Base-by-base conservation (phyloP, 2,113 vertebrate species). In the Podilymbus podiceps region DNA sequence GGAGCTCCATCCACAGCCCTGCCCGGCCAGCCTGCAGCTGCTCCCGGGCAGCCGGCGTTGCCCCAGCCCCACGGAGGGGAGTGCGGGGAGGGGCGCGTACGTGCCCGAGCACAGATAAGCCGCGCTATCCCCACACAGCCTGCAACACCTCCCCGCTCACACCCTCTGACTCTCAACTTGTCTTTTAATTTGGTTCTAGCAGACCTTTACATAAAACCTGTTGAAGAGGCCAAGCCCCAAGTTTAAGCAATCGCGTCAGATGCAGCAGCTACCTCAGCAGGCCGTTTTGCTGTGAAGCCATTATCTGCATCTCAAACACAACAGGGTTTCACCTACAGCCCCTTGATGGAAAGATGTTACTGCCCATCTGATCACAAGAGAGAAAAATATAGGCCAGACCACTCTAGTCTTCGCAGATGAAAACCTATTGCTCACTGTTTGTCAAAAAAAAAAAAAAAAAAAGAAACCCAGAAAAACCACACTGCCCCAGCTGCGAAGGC, bases 51-150 rank as follows among this genome's bases (percentile, higher is more conserved):
- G 56, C 1, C 0, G 60, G 64, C 42, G 38, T 58, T 0, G 2
- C 28, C 31, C n/a, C n/a, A n/a, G n/a, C n/a, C n/a, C n/a, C n/a
- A 52, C 0, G 0, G 56, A 47, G 25, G 12, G 49, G 44, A 49
- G 44, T 2, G 20, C 1, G 2, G 38, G 46, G n/a, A 42, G 50
- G 30, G 27, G 25, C 38, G 40, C 0, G 0, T 59, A 55, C 2
- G 1, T 66, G 63, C 50, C 52, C 23, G n/a, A n/a, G 68, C 75
- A 50, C 69, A 60, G 75, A 72, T n/a, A 46, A 71, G 6, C 58
- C 44, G 58, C 53, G 20, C n/a, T 5, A 5, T 50, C 52, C 47
- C 44, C 49, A 12, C 38, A 3, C 24, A 69, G 77, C 47, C 47
- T 67, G 38, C 49, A 46, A 33, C 33, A 33, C 44, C 16, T 35